These are phyloP conservation scores for Zingel zingel DNA, from an alignment of 2,113 vertebrate species.

Conservation along the genomic window DNA sequence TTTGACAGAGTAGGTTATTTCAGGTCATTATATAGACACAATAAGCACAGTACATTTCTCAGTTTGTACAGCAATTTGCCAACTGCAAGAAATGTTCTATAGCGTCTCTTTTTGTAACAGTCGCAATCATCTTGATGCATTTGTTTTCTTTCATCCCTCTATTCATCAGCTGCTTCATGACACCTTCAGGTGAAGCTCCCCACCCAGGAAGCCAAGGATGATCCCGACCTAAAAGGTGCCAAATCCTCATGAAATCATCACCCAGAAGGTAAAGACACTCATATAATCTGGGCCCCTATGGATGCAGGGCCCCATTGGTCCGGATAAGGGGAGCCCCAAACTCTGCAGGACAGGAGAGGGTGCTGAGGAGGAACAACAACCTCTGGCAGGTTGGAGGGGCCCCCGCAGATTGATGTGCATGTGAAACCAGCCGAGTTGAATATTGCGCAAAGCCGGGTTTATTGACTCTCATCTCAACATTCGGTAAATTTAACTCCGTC, in stretches of 20 bases:
- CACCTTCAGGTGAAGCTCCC: slow-evolving; percentile 39
- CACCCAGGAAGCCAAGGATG: not conserved
- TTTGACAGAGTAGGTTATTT: not conserved
- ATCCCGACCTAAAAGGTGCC: slow-evolving; percentile 4
- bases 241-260: not conserved
- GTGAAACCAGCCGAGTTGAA: slow-evolving; percentile 63
- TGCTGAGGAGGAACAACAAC: slow-evolving; percentile 58
- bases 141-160: slow-evolving; percentile 3
- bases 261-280: slow-evolving; percentile 35
- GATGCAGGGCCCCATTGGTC: slow-evolving; percentile 37
- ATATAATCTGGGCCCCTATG: slow-evolving; percentile 11
- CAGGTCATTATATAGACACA: not conserved
- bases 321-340: slow-evolving; percentile 43
- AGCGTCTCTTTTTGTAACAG: not conserved
- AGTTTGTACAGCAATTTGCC: not conserved
- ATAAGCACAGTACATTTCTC: not conserved
- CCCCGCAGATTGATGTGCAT: slow-evolving; percentile 70
- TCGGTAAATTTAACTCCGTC: slow-evolving; percentile 57
- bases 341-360: slow-evolving; percentile 40
- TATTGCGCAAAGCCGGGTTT: slow-evolving; percentile 23
- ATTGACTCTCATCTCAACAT: slow-evolving; percentile 52
- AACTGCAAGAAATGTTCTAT: not conserved
- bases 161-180: not conserved
- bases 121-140: not conserved
- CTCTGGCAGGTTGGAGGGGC: slow-evolving; percentile 61